Conservation (phyloP, 2,797 vertebrate species). For the Serranus cabrilla region DNA sequence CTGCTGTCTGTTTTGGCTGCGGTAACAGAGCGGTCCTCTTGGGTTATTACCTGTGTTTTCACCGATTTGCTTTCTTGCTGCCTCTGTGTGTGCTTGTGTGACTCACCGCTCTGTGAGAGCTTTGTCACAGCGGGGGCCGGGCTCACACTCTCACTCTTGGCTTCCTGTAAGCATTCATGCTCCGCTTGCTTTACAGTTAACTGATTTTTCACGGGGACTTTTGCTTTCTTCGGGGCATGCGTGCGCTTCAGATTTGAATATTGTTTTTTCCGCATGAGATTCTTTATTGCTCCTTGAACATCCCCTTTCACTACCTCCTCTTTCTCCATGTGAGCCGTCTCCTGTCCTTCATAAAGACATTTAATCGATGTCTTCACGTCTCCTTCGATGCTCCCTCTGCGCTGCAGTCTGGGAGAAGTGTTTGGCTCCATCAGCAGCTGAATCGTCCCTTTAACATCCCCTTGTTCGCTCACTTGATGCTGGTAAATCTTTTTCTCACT, state of each 20-base stretch:
- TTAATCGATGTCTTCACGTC: slow-evolving; percentile 86
- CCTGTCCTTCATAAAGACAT: slow-evolving; percentile 83
- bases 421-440: slow-evolving; percentile 86
- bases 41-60: slow-evolving; percentile 80
- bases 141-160: slow-evolving; percentile 70
- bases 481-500: slow-evolving; percentile 83
- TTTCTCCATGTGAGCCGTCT: slow-evolving; percentile 79
- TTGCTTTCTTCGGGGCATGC: slow-evolving; percentile 80
- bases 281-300: slow-evolving; percentile 87
- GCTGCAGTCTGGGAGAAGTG: slow-evolving; percentile 74
- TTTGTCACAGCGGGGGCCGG: slow-evolving; percentile 80
- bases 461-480: slow-evolving; percentile 85
- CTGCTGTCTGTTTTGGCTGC: slow-evolving; percentile 75
- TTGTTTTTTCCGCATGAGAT: slow-evolving; percentile 87
- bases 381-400: slow-evolving; percentile 79
- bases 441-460: slow-evolving; percentile 84
- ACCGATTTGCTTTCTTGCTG: slow-evolving; percentile 77
- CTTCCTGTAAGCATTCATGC: slow-evolving; percentile 70
- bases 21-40: slow-evolving; percentile 77
- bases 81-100: slow-evolving; percentile 76
- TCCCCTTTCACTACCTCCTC: slow-evolving; percentile 86
- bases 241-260: slow-evolving; percentile 80
- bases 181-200: slow-evolving; percentile 75
- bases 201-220: slow-evolving; percentile 80
- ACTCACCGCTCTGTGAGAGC: slow-evolving; percentile 77